Percentiles rank a stretch among this genome's conserved stretches.
Evolutionary conservation across 2,797 vertebrate genomes (phyloP).

Genomic region (Argyrosomus regius): DNA sequence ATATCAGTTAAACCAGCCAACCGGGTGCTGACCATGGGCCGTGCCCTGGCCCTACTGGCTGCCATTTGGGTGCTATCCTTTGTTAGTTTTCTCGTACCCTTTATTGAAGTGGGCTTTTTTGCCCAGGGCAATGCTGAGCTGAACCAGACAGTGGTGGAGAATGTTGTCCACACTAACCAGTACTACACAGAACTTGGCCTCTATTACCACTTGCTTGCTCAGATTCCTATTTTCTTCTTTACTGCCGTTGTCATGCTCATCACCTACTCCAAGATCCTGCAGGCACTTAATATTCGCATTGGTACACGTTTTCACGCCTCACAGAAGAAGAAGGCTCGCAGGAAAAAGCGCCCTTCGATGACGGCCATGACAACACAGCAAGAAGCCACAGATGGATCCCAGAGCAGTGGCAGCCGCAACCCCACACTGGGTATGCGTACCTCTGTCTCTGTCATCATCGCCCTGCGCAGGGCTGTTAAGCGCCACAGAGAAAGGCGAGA

Average conservation of each 20-base stretch:
- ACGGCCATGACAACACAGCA: slow-evolving; percentile 86
- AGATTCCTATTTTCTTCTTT: slow-evolving; percentile 98
- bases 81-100: slow-evolving; percentile 96
- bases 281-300: slow-evolving; percentile 98
- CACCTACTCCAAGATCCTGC: slow-evolving; percentile 98
- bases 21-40: slow-evolving; percentile 96
- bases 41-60: slow-evolving; percentile 93
- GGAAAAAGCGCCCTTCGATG: slow-evolving; percentile 96
- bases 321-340: slow-evolving; percentile 96
- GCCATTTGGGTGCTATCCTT: slow-evolving; percentile 97
- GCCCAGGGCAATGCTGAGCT: slow-evolving; percentile 88
- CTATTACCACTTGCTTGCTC: slow-evolving; percentile 97
- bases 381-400: slow-evolving; percentile 87
- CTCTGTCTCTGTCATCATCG: slow-evolving; percentile 98
- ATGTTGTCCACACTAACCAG: slow-evolving; percentile 88
- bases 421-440: slow-evolving; percentile 96
- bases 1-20: slow-evolving; percentile 99
- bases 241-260: slow-evolving; percentile 97
- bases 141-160: slow-evolving; percentile 92
- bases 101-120: slow-evolving; percentile 98
- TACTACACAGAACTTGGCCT: slow-evolving; percentile 95
- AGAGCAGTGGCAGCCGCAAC: slow-evolving; percentile 89
- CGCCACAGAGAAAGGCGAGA: slow-evolving; percentile 96
- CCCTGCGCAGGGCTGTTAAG: slow-evolving; percentile 95
- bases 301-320: slow-evolving; percentile 95